Conservation (phyloP, 1,140 invertebrate genomes). For the Apis dorsata region DNA sequence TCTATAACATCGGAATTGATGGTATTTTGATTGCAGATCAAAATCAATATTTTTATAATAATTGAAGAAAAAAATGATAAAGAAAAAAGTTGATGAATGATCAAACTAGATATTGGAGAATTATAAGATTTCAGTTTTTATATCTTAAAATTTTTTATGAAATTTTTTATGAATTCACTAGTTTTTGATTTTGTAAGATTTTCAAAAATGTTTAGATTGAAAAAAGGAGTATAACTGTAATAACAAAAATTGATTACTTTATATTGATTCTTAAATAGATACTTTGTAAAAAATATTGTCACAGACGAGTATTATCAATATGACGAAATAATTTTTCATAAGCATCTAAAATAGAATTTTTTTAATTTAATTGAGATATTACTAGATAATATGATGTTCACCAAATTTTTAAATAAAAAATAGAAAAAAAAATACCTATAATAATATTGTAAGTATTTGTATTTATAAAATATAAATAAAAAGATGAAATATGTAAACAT, state of each 20-base stretch:
- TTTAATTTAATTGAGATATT: neutral
- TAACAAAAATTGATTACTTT: conserved; percentile 32
- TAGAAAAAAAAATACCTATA: neutral
- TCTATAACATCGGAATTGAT: neutral
- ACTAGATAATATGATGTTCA: neutral
- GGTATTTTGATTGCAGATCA: neutral
- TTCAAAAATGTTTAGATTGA: conserved; percentile 24
- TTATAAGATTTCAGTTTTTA: conserved; percentile 22
- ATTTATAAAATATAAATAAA: neutral
- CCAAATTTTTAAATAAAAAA: neutral
- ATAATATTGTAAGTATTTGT: neutral
- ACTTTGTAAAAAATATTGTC: neutral
- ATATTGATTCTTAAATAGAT: conserved; percentile 16
- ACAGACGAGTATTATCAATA: neutral
- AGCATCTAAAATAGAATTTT: neutral
- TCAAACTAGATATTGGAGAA: neutral
- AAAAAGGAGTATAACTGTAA: neutral
- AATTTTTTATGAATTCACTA: conserved; percentile 51
- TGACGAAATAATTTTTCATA: neutral
- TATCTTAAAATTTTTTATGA: too few species aligned
- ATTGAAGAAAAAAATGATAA: neutral
- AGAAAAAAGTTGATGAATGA: conserved; percentile 26
- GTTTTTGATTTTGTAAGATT: conserved; percentile 46
- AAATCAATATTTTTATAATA: neutral
- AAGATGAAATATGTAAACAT: neutral